Evolutionary conservation across 2,888 invertebrate genomes (phyloP), one percentile per base, ranked within the genome.

Genomic region (Hirtodrosophila trivittata): DNA sequence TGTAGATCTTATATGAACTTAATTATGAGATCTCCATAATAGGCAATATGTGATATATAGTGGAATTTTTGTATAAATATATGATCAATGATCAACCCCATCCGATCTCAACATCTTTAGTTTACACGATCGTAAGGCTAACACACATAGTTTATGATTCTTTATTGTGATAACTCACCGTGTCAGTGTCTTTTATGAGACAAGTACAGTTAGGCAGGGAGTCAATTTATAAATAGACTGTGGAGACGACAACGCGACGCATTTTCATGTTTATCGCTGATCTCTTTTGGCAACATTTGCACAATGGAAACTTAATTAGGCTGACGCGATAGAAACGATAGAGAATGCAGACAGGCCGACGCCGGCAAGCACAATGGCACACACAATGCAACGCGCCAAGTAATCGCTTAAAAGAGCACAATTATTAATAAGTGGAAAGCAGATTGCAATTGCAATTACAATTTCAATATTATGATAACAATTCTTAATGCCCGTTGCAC

Each of bases 181-280:
- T 42, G 13, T 41, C 37, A 56, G 57, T 55, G 55, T 57, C 30
- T 54, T 21, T 14, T 41, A 16, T 35, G 5, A 45, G 26, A 9
- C 13, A 9, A 12, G 10, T 66, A 16, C 35, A 38, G 55, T 39
- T 37, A 32, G 30, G 21, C 33, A 35, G 14, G 30, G 51, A 66
- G 60, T 63, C 43, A 67, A 65, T 71, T 75, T 78, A 78, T 75
- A 77, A 82, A 78, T 82, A 78, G 68, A 62, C 18, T 26, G 49
- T n/a, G 51, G 65, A 63, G 78, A 52, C 18, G 28, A 56, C 47
- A 54, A 39, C 65, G 21, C 78, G 65, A 43, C 49, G 56, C 67
- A 57, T 75, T 59, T 64, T 54, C 58, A 62, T 73, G 60, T 66
- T 59, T 54, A 26, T 56, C 30, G 56, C 33, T 35, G 70, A 73